Conservation (phyloP, 2,113 vertebrate genomes). For the Sceloporus tristichus region DNA sequence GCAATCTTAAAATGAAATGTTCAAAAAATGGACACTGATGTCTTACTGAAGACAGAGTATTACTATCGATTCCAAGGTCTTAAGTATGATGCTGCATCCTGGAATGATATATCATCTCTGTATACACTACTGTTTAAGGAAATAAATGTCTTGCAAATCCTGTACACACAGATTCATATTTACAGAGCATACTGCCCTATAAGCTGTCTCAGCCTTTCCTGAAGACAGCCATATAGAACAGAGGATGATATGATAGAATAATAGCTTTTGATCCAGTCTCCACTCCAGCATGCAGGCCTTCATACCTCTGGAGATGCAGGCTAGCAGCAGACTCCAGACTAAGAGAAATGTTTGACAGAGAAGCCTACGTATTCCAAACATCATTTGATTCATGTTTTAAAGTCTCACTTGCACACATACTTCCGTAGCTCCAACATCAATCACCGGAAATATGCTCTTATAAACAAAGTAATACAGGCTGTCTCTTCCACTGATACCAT, state of each 20-base stretch:
- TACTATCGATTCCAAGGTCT: constrained; percentile 1
- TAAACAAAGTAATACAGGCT: constrained; percentile 80
- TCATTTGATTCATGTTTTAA: constrained; percentile 82
- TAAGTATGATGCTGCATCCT: neutral
- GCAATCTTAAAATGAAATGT: constrained; percentile 21
- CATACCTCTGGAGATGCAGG: constrained; percentile 63
- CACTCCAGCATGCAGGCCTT: constrained; percentile 61
- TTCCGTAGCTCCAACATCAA: constrained; percentile 75
- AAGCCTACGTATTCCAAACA: constrained; percentile 81
- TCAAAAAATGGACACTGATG: constrained; percentile 5
- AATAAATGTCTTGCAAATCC: constrained; percentile 11
- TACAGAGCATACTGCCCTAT: neutral
- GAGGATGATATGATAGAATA: constrained; percentile 14
- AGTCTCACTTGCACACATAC: constrained; percentile 79
- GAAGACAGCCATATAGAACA: constrained; percentile 18
- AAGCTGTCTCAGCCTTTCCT: neutral
- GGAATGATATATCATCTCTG: neutral
- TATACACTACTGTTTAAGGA: constrained; percentile 6
- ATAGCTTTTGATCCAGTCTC: constrained; percentile 53
- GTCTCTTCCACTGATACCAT: constrained; percentile 71
- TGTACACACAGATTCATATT: neutral
- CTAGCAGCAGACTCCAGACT: constrained; percentile 78
- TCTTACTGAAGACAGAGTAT: constrained; percentile 6
- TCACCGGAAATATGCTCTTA: constrained; percentile 80
- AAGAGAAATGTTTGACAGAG: constrained; percentile 78